These are phyloP conservation scores for Ciona savignyi DNA, from an alignment of 23 tunicate species.

Conservation along the genomic window DNA sequence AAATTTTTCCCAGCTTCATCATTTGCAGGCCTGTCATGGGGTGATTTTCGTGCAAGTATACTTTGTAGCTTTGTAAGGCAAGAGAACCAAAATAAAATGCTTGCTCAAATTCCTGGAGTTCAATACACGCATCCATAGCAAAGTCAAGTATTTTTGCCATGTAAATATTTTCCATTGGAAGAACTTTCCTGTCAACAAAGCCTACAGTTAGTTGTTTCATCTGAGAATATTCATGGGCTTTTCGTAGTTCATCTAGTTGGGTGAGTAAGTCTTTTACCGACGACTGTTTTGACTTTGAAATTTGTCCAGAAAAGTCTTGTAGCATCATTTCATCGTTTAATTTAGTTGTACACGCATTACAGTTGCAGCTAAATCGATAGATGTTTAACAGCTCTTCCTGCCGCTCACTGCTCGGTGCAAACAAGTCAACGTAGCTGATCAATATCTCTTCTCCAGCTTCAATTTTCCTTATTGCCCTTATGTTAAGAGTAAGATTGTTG, in stretches of 20 bases:
- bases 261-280: constrained; percentile 40
- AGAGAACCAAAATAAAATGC: constrained; percentile 62
- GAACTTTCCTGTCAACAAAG: constrained; percentile 46
- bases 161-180: constrained; percentile 65
- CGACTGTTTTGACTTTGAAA: constrained; percentile 34
- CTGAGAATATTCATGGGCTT: constrained; percentile 20
- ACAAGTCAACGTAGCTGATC: too few species aligned
- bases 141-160: constrained; percentile 81
- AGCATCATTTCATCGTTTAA: constrained; percentile 51
- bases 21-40: constrained; percentile 76
- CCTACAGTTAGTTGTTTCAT: constrained; percentile 30
- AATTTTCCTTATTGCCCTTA: constrained; percentile 39
- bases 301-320: constrained; percentile 27
- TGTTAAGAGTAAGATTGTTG: constrained; percentile 24
- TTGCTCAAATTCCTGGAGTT: constrained; percentile 29
- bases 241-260: constrained; percentile 25
- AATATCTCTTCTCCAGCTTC: too few species aligned
- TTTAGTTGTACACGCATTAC: constrained; percentile 25
- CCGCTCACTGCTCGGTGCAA: constrained; percentile 59
- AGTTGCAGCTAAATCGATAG: constrained; percentile 45
- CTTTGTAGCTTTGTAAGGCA: constrained; percentile 50
- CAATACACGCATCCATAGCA: constrained; percentile 74
- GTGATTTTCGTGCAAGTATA: constrained; percentile 45
- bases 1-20: constrained; percentile 79
- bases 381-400: constrained; percentile 61